Conservation (phyloP, 1,140 invertebrate genomes). For the Saxidomus purpurata region DNA sequence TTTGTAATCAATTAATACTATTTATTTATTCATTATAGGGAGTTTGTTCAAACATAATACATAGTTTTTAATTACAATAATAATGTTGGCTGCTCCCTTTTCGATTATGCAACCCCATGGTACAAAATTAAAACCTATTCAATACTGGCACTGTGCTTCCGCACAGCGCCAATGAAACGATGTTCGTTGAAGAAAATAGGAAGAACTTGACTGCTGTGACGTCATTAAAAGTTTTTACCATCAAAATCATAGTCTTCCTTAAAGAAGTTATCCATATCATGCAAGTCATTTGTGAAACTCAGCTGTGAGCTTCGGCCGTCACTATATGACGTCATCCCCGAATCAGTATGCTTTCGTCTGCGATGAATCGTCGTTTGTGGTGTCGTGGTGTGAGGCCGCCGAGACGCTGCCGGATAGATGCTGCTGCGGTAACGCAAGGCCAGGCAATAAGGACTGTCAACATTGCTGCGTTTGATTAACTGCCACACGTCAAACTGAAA, state of each 20-base stretch:
- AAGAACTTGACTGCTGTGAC: too few relatives aligned
- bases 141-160: too few relatives aligned
- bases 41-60: too few relatives aligned
- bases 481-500: constrained; percentile 64
- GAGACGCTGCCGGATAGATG: not conserved
- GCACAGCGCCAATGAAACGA: too few relatives aligned
- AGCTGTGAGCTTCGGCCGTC: constrained; percentile 12
- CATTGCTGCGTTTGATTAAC: constrained; percentile 42
- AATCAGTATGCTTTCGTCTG: constrained; percentile 28
- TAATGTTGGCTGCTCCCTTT: too few relatives aligned
- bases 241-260: constrained; percentile 59
- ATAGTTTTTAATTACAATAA: too few relatives aligned
- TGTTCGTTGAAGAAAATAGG: too few relatives aligned
- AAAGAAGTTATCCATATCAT: constrained; percentile 20
- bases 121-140: too few relatives aligned
- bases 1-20: too few relatives aligned
- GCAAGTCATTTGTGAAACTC: not conserved
- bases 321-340: not conserved
- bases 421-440: constrained; percentile 31
- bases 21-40: too few relatives aligned
- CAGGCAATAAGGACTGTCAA: constrained; percentile 13
- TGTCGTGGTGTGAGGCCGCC: not conserved
- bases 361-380: constrained; percentile 25
- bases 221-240: constrained; percentile 13
- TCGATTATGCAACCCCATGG: too few relatives aligned